These are phyloP conservation scores for Pachycephus smyrnensis DNA, from an alignment of 2,888 invertebrate species.

Conservation along the genomic window DNA sequence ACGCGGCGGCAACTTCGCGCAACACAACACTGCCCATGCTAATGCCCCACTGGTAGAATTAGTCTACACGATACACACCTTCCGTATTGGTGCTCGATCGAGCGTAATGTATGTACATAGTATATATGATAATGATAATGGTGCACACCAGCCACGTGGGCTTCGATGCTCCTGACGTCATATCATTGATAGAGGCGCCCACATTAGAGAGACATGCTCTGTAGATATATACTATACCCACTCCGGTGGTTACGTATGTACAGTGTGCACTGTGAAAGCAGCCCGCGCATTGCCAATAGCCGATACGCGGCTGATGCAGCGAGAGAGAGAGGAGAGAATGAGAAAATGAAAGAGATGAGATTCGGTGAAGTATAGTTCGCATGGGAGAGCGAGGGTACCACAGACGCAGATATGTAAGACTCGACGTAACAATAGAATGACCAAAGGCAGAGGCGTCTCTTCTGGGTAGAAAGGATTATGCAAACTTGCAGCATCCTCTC, in stretches of 20 bases:
- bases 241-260: conserved; percentile 27
- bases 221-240: conserved; percentile 18
- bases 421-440: conserved; percentile 15
- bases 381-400: background rate
- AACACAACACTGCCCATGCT: background rate
- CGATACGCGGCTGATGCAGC: conserved; percentile 1
- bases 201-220: conserved; percentile 38
- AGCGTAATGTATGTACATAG: background rate
- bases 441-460: background rate
- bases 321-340: conserved; percentile 24
- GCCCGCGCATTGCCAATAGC: conserved; percentile 13
- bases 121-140: background rate
- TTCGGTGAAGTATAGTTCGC: background rate
- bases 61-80: conserved; percentile 1
- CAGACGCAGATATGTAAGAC: conserved; percentile 7
- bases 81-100: background rate
- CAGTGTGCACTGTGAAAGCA: background rate
- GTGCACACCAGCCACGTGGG: conserved; percentile 37
- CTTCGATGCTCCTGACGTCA: conserved; percentile 38
- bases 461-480: background rate
- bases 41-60: conserved; percentile 1
- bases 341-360: background rate
- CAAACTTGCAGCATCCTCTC: conserved; percentile 6
- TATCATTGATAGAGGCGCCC: conserved; percentile 57
- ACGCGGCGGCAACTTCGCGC: background rate